Base-by-base conservation (phyloP, 2,113 vertebrate species). In the Podarcis cretensis region DNA sequence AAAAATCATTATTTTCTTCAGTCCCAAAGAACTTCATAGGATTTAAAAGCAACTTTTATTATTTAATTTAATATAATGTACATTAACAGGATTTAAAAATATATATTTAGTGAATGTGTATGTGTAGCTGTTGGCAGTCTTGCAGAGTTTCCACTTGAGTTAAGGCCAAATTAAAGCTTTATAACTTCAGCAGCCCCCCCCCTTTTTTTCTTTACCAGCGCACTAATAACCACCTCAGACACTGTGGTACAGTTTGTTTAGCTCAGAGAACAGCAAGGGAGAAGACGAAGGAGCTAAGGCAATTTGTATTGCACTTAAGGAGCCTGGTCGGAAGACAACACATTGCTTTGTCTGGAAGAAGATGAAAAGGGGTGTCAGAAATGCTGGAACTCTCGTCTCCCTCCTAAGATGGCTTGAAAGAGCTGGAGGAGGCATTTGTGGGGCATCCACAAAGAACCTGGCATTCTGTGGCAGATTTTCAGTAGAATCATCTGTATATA, bases 161-260 rank as follows among this genome's bases (percentile, higher is more conserved):
- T 94, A 95, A 94, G 85, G 95, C 93, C 94, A 96, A 96, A 95
- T 96, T 95, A 94, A 96, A 96, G 93, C 92, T 95, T 95, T 96
- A 95, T 93, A 95, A 95, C 91, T 95, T 94, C 94, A 95, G 94
- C 93, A 95, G 94, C 90, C 90, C 93, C 73, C 93, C 73, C 18
- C 35, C 3, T 73, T 86, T 92, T 43, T 43, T 43, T 43, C 6
- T 43, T 92, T 92, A 95, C 94, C 90, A 89, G 93, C 86, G 91
- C 89, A 95, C 95, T 95, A 96, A 96, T 92, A 95, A 94, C 91
- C 94, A 94, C 94, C 94, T 96, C 92, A 92, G 94, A 94, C 94
- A 94, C 92, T 88, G 91, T 63, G 92, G 92, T 93, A 89, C 93
- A 93, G 83, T 93, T 94, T 94, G 87, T 92, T 92, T 83, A 0